Evolutionary conservation across 2,113 vertebrate species (phyloP).

Genomic region (Aegotheles bennettii): DNA sequence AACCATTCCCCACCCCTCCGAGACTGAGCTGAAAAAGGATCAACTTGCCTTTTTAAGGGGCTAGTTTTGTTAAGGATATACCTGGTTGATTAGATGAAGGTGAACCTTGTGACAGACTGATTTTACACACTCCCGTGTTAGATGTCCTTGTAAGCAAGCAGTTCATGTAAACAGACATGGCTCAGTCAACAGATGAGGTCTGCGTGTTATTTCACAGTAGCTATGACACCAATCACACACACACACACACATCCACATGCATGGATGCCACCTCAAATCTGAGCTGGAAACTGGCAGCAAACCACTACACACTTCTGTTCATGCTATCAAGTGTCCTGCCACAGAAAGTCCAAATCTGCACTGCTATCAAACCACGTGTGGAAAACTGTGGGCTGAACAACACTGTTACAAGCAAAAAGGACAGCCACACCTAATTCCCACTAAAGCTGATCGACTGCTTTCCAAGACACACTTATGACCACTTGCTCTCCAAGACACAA

Average conservation of each 20-base stretch:
- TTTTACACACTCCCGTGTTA: not conserved
- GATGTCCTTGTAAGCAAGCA: not conserved
- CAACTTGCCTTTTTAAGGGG: not conserved
- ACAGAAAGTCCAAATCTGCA: not conserved
- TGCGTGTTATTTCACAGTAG: not conserved
- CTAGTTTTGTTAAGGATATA: not conserved
- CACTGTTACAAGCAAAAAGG: not conserved
- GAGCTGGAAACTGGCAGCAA: not conserved
- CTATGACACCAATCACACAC: not conserved
- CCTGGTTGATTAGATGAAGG: not conserved
- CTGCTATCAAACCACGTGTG: not conserved
- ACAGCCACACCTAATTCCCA: not conserved
- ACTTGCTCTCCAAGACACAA: not conserved
- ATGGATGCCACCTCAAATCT: not conserved
- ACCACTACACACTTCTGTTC: not conserved
- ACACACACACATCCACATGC: not conserved
- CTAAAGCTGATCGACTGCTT: not conserved
- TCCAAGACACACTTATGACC: not conserved
- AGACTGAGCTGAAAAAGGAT: not conserved
- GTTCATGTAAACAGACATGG: not conserved
- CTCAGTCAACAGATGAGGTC: not conserved
- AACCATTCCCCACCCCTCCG: not conserved
- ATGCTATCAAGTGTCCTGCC: no score
- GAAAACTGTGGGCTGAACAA: not conserved
- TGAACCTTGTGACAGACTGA: not conserved